Conservation (phyloP, 2,113 vertebrate species). For the Ctenomys sociabilis region DNA sequence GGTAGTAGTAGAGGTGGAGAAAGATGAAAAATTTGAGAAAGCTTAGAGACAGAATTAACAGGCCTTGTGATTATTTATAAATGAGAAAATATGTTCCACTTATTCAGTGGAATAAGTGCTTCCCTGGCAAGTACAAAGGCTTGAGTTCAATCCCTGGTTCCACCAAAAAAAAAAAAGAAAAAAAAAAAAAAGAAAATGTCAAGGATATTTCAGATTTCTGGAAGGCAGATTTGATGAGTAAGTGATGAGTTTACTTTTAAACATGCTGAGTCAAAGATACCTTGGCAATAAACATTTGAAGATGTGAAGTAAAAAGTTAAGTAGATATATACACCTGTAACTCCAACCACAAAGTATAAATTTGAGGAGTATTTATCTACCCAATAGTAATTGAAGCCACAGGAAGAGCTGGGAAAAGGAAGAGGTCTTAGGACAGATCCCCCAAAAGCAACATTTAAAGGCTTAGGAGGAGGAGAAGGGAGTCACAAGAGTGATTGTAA, state of each 20-base stretch:
- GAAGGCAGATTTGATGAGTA: conserved; percentile 27
- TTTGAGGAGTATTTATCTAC: not conserved
- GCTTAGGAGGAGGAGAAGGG: not conserved
- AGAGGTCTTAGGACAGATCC: not conserved
- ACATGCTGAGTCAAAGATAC: not conserved
- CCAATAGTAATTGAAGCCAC: not conserved
- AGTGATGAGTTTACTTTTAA: conserved; percentile 21
- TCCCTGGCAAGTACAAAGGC: too few species aligned
- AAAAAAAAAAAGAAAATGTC: not conserved
- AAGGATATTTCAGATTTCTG: conserved; percentile 28
- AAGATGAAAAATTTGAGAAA: conserved; percentile 23
- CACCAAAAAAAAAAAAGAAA: too few species aligned
- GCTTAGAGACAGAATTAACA: conserved; percentile 30
- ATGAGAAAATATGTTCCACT: not conserved
- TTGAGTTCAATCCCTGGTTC: too few species aligned
- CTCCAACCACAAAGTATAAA: not conserved
- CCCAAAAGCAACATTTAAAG: not conserved
- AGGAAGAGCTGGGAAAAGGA: not conserved
- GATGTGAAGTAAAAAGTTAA: not conserved
- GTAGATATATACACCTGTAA: not conserved
- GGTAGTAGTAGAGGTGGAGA: not conserved
- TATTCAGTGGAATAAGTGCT: too few species aligned
- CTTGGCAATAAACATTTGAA: not conserved
- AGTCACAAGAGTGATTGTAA: not conserved
- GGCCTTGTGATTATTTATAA: not conserved